Evolutionary conservation across 2,113 vertebrate species (phyloP).

Genomic region (Spilogale gracilis): DNA sequence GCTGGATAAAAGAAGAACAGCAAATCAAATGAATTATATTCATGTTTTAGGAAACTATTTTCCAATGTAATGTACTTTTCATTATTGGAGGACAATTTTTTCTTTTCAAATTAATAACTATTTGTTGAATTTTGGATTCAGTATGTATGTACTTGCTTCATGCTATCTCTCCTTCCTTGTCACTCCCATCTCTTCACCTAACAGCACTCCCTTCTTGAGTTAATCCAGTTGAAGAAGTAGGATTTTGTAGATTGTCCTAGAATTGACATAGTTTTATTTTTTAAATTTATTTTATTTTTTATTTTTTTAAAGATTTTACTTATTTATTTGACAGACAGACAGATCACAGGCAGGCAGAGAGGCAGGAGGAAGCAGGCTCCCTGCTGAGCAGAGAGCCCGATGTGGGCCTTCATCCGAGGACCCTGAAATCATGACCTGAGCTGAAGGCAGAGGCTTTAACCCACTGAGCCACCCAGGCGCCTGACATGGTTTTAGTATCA

Average conservation of each 20-base stretch:
- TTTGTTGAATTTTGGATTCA: constrained; percentile 44
- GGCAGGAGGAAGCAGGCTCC: too few species aligned
- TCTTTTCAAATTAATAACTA: not conserved
- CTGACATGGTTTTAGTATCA: not conserved
- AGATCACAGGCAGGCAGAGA: too few species aligned
- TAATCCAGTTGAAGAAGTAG: not conserved
- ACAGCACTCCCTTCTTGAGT: not conserved
- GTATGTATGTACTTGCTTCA: not conserved
- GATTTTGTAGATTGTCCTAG: constrained; percentile 23
- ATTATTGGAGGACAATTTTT: not conserved
- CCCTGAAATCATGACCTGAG: too few species aligned
- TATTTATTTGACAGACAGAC: too few species aligned
- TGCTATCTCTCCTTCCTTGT: not conserved
- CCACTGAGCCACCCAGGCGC: too few species aligned
- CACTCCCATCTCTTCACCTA: not conserved
- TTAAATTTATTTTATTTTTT: too few species aligned
- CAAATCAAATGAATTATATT: not conserved
- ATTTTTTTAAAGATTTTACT: too few species aligned
- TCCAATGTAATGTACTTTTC: not conserved
- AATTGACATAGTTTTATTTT: not conserved
- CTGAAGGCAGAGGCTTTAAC: too few species aligned
- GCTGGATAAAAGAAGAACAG: not conserved
- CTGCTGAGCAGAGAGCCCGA: too few species aligned
- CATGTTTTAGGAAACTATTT: not conserved
- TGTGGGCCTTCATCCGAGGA: too few species aligned